These are phyloP conservation scores for Sarotherodon lohbergeri DNA, from an alignment of 2,113 vertebrate species.

Conservation along the genomic window DNA sequence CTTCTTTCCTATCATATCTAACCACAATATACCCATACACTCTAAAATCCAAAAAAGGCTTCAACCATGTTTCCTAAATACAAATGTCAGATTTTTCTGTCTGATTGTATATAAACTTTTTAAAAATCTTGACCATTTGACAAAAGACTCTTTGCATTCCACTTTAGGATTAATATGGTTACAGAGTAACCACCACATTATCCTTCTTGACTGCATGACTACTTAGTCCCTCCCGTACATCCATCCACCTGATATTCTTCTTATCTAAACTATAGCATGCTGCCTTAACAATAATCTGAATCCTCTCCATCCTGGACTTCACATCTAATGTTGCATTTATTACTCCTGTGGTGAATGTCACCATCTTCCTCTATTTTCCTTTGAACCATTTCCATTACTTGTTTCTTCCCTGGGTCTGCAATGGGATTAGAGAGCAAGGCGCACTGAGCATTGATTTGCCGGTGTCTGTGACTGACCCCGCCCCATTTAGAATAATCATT, in stretches of 20 bases:
- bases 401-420: not conserved
- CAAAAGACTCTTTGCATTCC: not conserved
- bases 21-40: not conserved
- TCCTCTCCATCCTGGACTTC: not conserved
- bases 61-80: not conserved
- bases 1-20: not conserved
- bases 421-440: no score
- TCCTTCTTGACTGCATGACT: not conserved
- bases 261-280: not conserved
- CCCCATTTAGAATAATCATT: conserved; percentile 15
- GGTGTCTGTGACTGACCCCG: not conserved
- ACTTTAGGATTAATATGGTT: not conserved
- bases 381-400: not conserved
- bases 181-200: not conserved
- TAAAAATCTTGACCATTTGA: not conserved
- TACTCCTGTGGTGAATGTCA: not conserved
- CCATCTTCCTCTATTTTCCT: not conserved
- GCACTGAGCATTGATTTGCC: not conserved
- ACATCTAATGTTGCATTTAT: not conserved
- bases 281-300: not conserved
- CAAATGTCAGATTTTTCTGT: not conserved
- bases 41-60: rapidly evolving
- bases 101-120: not conserved
- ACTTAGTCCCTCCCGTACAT: not conserved
- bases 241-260: not conserved